A percentile compares a stretch with the other conserved stretches of the same genome.
Conservation (phyloP, 2,888 invertebrate genomes). For the Spilarctia lutea region DNA sequence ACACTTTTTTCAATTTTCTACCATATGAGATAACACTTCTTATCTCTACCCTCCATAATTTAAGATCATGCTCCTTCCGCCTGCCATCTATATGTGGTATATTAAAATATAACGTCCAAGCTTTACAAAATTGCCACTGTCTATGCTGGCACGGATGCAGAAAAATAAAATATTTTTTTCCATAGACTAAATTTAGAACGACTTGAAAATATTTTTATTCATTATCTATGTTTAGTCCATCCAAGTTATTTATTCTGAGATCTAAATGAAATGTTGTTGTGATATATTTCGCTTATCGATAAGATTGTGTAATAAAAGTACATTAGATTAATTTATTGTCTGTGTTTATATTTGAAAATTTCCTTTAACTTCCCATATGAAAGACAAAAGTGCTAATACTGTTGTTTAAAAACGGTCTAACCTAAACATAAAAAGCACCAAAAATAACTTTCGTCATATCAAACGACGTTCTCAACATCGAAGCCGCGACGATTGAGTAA, state of each 20-base stretch:
- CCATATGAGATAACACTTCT: no score
- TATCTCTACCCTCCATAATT: no score
- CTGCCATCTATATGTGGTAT: background rate
- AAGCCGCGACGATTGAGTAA: no score
- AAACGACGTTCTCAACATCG: no score
- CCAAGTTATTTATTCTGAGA: conserved; percentile 32
- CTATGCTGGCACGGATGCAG: conserved; percentile 5
- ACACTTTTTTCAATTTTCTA: no score
- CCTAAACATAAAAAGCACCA: no score
- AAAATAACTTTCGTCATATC: no score
- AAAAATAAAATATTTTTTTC: background rate
- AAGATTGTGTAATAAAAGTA: conserved; percentile 49
- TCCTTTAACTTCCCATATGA: no score
- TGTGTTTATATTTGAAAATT: background rate
- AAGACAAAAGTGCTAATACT: no score
- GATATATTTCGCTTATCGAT: conserved; percentile 66
- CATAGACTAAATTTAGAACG: background rate
- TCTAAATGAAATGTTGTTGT: conserved; percentile 56
- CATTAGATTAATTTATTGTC: conserved; percentile 22
- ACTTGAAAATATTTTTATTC: background rate
- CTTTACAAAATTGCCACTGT: conserved; percentile 22
- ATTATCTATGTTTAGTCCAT: background rate
- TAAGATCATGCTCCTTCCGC: no score
- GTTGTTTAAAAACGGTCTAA: no score
- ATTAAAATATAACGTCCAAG: conserved; percentile 29